Evolutionary conservation across 1,140 invertebrate genomes (phyloP).

Genomic region (Helicoverpa armigera): DNA sequence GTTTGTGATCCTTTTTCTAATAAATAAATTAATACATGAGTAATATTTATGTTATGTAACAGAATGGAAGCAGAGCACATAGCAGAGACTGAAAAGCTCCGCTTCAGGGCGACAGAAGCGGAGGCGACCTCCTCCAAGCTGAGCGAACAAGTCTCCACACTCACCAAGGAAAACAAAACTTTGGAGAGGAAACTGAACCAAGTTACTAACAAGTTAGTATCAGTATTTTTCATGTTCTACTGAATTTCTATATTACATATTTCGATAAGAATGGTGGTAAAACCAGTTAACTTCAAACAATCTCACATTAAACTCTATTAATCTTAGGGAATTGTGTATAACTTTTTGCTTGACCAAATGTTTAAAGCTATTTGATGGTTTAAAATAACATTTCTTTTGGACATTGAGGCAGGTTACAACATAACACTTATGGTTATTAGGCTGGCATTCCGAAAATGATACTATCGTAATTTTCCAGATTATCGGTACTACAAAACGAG

Average conservation of each 20-base stretch:
- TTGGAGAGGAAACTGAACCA: conserved; percentile 90
- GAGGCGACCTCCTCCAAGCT: conserved; percentile 86
- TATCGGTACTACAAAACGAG: conserved; percentile 88
- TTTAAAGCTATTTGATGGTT: too few species aligned
- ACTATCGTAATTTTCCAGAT: conserved; percentile 64
- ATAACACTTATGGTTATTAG: background rate
- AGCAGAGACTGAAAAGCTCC: conserved; percentile 78
- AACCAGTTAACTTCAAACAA: too few species aligned
- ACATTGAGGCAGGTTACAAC: too few species aligned
- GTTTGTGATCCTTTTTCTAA: too few species aligned
- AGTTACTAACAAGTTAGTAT: conserved; percentile 87
- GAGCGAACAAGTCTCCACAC: conserved; percentile 84
- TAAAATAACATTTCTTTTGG: too few species aligned
- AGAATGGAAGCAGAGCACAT: conserved; percentile 82
- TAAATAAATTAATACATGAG: too few species aligned
- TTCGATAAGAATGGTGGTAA: too few species aligned
- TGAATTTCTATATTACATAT: too few species aligned
- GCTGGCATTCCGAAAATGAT: background rate
- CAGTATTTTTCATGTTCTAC: background rate
- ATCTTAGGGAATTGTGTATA: too few species aligned
- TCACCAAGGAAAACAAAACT: conserved; percentile 89
- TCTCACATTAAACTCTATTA: too few species aligned
- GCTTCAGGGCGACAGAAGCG: conserved; percentile 75
- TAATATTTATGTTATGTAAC: background rate
- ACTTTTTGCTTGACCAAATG: too few species aligned